Percentiles rank a stretch among this genome's conserved stretches.
These are phyloP conservation scores for Schizotus pectinicornis DNA, from an alignment of 2,888 invertebrate species.

Conservation along the genomic window DNA sequence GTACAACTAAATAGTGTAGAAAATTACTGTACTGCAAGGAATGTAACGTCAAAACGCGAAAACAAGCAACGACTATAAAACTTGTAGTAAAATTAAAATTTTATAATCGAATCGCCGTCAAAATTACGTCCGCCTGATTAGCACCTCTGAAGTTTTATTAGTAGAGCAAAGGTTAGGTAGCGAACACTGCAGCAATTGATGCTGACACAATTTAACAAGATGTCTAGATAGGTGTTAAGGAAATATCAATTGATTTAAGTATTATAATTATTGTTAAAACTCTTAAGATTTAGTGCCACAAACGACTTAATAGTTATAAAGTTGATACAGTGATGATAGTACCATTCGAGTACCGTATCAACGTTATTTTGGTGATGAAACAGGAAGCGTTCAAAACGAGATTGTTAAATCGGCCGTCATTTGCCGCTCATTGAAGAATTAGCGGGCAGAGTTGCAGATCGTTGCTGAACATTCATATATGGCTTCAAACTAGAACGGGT, in stretches of 20 bases:
- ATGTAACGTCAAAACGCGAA: conserved; percentile 34
- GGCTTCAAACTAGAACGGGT: conserved; percentile 79
- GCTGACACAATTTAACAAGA: not conserved
- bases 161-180: conserved; percentile 16
- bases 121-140: conserved; percentile 11
- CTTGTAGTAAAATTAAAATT: not conserved
- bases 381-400: conserved; percentile 9
- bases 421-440: conserved; percentile 77
- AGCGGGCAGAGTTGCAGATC: conserved; percentile 87
- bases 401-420: conserved; percentile 41
- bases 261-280: conserved; percentile 21
- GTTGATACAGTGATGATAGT: conserved; percentile 21
- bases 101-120: not conserved
- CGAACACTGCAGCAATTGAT: conserved; percentile 3
- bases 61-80: conserved; percentile 2
- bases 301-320: conserved; percentile 33
- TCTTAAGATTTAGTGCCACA: conserved; percentile 37
- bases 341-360: conserved; percentile 24
- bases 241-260: conserved; percentile 6
- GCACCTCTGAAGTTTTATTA: conserved; percentile 25
- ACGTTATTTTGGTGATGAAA: conserved; percentile 36
- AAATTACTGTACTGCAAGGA: conserved; percentile 38
- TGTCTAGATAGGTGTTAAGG: not conserved
- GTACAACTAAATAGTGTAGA: conserved; percentile 35
- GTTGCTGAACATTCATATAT: conserved; percentile 76